Percentiles rank a stretch among this genome's conserved stretches.
phyloP scores from a whole-genome alignment of 2,888 invertebrate species.

The Conus canariensis region DNA sequence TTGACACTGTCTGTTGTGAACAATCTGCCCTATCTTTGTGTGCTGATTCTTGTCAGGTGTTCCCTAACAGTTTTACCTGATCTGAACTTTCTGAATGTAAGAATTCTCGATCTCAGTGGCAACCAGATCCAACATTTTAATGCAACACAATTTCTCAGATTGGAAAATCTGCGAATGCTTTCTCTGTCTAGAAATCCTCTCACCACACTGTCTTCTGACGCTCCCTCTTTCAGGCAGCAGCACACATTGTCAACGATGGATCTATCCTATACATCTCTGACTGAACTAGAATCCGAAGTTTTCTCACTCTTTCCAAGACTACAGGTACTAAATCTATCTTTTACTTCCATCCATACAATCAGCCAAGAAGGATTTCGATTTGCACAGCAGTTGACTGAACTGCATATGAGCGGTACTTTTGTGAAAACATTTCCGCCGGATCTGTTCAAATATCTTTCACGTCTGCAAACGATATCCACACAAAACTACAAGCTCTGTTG shows the following conservation, averaged over 20 bases:
- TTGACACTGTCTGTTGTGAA: background rate
- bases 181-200: slow-evolving; percentile 20
- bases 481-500: background rate
- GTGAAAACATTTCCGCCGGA: background rate
- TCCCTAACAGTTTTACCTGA: background rate
- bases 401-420: background rate
- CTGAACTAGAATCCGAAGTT: background rate
- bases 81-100: background rate
- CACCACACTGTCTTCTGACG: background rate
- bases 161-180: background rate
- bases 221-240: background rate
- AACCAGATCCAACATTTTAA: slow-evolving; percentile 6
- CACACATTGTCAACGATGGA: background rate
- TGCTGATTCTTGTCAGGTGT: background rate
- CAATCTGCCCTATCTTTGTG: background rate
- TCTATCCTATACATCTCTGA: background rate
- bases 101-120: background rate
- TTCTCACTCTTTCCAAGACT: background rate
- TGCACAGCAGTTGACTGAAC: background rate
- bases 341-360: background rate
- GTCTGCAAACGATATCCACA: background rate
- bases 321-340: background rate
- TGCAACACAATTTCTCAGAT: background rate
- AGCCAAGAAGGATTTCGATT: background rate
- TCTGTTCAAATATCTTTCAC: background rate